A percentile compares a stretch with the other conserved stretches of the same genome.
Conservation (phyloP, 1,140 invertebrate genomes). For the Zaprionus capensis region DNA sequence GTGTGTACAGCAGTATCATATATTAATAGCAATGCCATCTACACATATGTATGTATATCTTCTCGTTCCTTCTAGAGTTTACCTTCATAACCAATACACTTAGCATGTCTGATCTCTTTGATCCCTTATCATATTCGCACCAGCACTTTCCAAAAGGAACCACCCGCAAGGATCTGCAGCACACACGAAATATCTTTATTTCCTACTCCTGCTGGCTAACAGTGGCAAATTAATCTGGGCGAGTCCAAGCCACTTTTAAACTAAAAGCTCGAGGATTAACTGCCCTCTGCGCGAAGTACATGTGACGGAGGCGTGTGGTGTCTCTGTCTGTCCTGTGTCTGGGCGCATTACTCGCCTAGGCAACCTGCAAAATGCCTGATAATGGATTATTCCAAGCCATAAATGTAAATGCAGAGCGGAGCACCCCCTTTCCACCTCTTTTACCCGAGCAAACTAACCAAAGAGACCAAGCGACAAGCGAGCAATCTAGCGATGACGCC, state of each 20-base stretch:
- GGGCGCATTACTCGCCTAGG: slow-evolving; percentile 74
- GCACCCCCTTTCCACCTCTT: slow-evolving; percentile 21
- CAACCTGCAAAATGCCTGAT: slow-evolving; percentile 82
- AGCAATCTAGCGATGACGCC: slow-evolving; percentile 62
- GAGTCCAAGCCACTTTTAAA: slow-evolving; percentile 70
- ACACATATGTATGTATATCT: too few species aligned
- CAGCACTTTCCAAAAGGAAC: background rate
- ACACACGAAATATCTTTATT: slow-evolving; percentile 58
- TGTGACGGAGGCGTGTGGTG: background rate
- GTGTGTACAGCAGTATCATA: too few species aligned
- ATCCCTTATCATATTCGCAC: too few species aligned
- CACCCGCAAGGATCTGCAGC: background rate
- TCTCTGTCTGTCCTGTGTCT: slow-evolving; percentile 8
- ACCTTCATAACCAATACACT: too few species aligned
- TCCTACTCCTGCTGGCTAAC: slow-evolving; percentile 26
- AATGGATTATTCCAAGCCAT: slow-evolving; percentile 82
- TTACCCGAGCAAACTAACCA: slow-evolving; percentile 28
- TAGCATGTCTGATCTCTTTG: background rate
- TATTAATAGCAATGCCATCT: too few species aligned
- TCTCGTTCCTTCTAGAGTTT: too few species aligned
- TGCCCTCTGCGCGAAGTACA: slow-evolving; percentile 20
- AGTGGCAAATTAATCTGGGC: slow-evolving; percentile 66
- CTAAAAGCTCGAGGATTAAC: slow-evolving; percentile 72
- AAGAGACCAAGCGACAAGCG: slow-evolving; percentile 27
- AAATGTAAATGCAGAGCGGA: slow-evolving; percentile 74